Evolutionary conservation across 2,888 invertebrate species (phyloP).

Genomic region (Hydraecia micacea): DNA sequence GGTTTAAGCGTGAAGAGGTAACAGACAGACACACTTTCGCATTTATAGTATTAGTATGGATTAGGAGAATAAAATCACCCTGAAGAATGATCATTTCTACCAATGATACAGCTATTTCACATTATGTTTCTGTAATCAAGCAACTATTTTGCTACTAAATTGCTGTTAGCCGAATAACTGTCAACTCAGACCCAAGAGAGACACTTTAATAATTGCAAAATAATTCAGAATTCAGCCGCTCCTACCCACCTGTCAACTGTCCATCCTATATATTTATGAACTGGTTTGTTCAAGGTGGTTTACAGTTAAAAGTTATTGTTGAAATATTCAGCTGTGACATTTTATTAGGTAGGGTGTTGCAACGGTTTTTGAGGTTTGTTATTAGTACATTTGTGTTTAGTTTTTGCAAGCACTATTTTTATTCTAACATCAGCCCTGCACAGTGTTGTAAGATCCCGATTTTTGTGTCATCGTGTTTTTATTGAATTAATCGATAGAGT

Average conservation of each 20-base stretch:
- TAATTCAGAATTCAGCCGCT: constrained; percentile 29
- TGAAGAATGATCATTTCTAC: too few species aligned
- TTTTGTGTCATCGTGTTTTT: too few species aligned
- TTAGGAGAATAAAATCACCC: background rate
- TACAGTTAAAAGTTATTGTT: constrained; percentile 20
- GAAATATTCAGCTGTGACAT: constrained; percentile 48
- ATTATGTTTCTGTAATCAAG: background rate
- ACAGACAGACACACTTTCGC: too few species aligned
- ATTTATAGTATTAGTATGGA: too few species aligned
- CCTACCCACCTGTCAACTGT: constrained; percentile 24
- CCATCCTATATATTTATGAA: constrained; percentile 44
- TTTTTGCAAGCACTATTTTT: background rate
- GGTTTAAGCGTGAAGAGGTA: too few species aligned
- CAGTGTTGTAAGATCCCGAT: too few species aligned
- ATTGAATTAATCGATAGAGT: too few species aligned
- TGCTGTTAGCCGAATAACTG: background rate
- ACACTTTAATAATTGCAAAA: constrained; percentile 54
- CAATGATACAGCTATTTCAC: background rate
- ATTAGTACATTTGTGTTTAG: background rate
- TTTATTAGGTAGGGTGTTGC: constrained; percentile 30
- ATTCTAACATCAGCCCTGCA: background rate
- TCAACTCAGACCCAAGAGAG: constrained; percentile 33
- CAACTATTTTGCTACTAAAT: constrained; percentile 5
- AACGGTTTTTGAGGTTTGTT: constrained; percentile 14
- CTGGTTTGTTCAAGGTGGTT: constrained; percentile 50